These are phyloP conservation scores for Stenodema calcarata DNA, from an alignment of 2,888 invertebrate genomes.

Conservation along the genomic window DNA sequence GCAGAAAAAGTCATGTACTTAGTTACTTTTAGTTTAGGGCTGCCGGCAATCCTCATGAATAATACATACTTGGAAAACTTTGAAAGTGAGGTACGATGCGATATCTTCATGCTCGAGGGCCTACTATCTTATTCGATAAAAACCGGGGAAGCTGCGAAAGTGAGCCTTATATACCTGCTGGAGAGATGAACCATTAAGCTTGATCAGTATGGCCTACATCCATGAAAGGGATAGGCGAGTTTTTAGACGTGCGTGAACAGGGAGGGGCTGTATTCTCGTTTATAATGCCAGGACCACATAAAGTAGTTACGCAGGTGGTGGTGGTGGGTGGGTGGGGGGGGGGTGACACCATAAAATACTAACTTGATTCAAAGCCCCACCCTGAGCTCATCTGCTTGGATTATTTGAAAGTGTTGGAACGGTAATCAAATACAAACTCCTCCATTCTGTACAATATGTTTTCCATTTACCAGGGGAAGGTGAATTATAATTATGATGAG, in stretches of 20 bases:
- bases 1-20: background rate
- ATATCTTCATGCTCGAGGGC: background rate
- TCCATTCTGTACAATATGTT: no score
- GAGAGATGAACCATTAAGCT: background rate
- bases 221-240: background rate
- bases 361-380: background rate
- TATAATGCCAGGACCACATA: background rate
- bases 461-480: no score
- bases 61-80: background rate
- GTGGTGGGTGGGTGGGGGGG: no score
- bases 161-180: background rate
- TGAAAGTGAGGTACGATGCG: background rate
- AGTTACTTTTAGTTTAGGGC: background rate
- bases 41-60: background rate
- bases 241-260: background rate
- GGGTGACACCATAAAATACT: slow-evolving; percentile 14
- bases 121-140: background rate
- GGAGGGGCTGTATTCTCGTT: slow-evolving; percentile 8
- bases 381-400: background rate
- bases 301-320: slow-evolving; percentile 31
- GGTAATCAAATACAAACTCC: background rate
- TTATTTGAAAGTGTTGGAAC: background rate
- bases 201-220: background rate
- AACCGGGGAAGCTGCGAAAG: background rate
- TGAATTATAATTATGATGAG: no score